Evolutionary conservation across 2,888 invertebrate species (phyloP).

Genomic region (Halictus ligatus): DNA sequence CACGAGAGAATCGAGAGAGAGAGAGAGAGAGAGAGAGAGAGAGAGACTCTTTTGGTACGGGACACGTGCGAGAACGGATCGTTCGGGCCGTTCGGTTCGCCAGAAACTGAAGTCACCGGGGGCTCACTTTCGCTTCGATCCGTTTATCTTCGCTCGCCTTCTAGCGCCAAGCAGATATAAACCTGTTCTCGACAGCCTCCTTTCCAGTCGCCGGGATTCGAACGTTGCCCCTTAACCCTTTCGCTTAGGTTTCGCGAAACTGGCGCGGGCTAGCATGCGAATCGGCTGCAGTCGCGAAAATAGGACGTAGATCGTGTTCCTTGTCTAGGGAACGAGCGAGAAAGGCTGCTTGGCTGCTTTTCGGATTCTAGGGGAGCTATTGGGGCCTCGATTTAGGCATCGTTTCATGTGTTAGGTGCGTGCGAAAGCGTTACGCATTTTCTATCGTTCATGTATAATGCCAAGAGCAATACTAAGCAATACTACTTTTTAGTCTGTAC

Average conservation of each 20-base stretch:
- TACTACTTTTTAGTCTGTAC: too few species aligned
- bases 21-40: background rate
- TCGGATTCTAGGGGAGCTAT: too few species aligned
- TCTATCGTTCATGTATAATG: too few species aligned
- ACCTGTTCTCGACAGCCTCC: slow-evolving; percentile 54
- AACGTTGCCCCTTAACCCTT: slow-evolving; percentile 28
- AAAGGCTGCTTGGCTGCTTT: too few species aligned
- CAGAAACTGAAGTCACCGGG: slow-evolving; percentile 52
- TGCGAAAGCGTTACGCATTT: too few species aligned
- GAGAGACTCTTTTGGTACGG: background rate
- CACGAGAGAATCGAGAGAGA: background rate
- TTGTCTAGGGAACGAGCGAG: background rate
- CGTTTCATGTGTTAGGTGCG: too few species aligned
- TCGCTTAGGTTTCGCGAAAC: slow-evolving; percentile 8
- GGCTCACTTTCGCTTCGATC: slow-evolving; percentile 60
- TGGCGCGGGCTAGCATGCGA: background rate
- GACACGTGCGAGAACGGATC: slow-evolving; percentile 36
- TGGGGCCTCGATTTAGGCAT: background rate
- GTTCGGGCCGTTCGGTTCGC: slow-evolving; percentile 28
- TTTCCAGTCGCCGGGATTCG: slow-evolving; percentile 47
- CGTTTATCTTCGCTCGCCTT: slow-evolving; percentile 59
- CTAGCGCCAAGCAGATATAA: slow-evolving; percentile 51
- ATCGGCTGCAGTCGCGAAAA: background rate
- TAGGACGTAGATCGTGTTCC: background rate
- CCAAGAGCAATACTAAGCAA: too few species aligned